phyloP scores from a whole-genome alignment of 23 tunicate species.

The Trididemnum nubilum region DNA sequence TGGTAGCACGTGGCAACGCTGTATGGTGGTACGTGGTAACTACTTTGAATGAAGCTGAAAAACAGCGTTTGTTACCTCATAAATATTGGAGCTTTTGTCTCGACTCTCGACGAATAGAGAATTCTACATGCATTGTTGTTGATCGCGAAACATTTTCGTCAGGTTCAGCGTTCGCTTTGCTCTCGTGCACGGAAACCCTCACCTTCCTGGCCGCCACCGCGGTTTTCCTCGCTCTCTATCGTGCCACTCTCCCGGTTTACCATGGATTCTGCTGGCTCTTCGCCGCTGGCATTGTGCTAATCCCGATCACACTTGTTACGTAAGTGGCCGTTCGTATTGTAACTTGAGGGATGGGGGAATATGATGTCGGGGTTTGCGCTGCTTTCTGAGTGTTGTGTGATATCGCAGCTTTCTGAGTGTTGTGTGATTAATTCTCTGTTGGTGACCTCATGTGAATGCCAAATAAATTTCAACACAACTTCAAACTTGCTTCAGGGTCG shows the following conservation, averaged over 20 bases:
- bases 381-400: slow-evolving; percentile 37
- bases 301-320: slow-evolving; percentile 51
- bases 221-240: slow-evolving; percentile 52
- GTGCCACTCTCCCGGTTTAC: slow-evolving; percentile 52
- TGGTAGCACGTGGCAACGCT: no score
- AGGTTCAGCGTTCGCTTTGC: slow-evolving; percentile 89
- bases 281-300: slow-evolving; percentile 50
- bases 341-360: no score
- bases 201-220: slow-evolving; percentile 64
- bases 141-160: not conserved
- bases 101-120: no score
- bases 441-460: slow-evolving; percentile 25
- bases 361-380: slow-evolving; percentile 25
- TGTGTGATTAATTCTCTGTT: no score
- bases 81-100: no score
- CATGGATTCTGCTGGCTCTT: slow-evolving; percentile 80
- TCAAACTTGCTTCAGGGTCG: no score
- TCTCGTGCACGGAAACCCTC: slow-evolving; percentile 65
- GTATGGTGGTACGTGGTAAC: no score
- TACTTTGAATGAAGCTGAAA: no score
- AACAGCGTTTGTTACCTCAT: no score
- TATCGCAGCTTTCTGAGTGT: slow-evolving; percentile 55
- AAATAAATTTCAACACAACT: not conserved
- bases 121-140: no score
- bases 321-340: no score